Evolutionary conservation across 2,113 vertebrate species (phyloP), one percentile per base, ranked within the genome.

Genomic region (Budorcas taxicolor): DNA sequence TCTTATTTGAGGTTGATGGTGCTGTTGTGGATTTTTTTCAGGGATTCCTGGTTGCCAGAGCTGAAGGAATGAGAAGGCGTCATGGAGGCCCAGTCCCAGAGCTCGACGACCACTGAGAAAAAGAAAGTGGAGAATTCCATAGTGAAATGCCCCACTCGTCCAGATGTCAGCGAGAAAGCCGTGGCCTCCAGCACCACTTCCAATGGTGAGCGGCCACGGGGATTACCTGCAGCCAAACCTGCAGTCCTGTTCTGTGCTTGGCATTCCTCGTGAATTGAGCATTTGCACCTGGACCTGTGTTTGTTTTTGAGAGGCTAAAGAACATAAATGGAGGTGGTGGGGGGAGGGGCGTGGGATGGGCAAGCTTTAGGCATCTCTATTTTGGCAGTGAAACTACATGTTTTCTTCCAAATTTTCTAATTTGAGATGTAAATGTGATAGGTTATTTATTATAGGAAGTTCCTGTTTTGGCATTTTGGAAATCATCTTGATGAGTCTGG

Each of bases 181-280:
- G 99, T 99, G 98, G 99, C 99, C 98, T 99, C 99, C 98, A 99
- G 99, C 99, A 99, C 99, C 98, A 99, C 99, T 92, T 99, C 99
- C 98, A 99, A 99, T 97, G 99, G 99, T 99, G 99, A 98, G 99
- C 98, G 87, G 97, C 98, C 98, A 82, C 60, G 83, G 98, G 98
- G 97, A 98, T 98, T 98, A 97, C 98, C 98, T 95, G 96, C 97
- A 93, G 98, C 96, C 96, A 97, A 97, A 93, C 96, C 93, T 95
- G 43, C 82, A 90, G 97, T 96, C 97, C 97, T 98, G 98, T 88
- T 97, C 96, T 97, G 98, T 98, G 97, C 96, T 40, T 95, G 96
- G 94, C 97, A 97, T 98, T 98, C 97, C 97, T 98, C 96, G 96
- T 76, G 97, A 98, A 97, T 97, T 98, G 98, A 98, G 86, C 97